Percentiles rank a stretch among this genome's conserved stretches.
These are phyloP conservation scores for Oncorhynchus masou DNA, from an alignment of 2,113 vertebrate genomes.

Conservation along the genomic window DNA sequence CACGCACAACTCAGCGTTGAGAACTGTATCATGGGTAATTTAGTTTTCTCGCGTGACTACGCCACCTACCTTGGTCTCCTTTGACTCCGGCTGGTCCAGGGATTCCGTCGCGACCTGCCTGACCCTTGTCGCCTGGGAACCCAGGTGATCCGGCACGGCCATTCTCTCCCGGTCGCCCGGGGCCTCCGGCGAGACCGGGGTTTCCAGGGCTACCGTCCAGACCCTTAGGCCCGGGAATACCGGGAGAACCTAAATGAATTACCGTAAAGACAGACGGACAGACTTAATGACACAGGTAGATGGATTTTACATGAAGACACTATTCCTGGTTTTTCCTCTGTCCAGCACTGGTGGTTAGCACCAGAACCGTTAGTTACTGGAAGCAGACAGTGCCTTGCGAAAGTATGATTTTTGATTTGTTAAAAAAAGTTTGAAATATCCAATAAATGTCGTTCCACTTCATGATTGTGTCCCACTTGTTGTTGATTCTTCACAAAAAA, in stretches of 20 bases:
- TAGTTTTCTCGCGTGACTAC: neutral
- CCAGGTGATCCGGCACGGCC: slow-evolving; percentile 82
- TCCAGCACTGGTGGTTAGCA: neutral
- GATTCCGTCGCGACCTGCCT: slow-evolving; percentile 92
- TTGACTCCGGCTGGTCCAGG: slow-evolving; percentile 91
- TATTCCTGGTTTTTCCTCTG: too few relatives aligned
- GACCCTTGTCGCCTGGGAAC: slow-evolving; percentile 86
- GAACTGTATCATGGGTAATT: neutral
- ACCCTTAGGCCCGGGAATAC: slow-evolving; percentile 88
- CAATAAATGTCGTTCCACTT: too few relatives aligned
- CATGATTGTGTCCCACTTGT: too few relatives aligned
- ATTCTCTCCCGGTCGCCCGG: slow-evolving; percentile 79
- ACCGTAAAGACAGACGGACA: too few relatives aligned
- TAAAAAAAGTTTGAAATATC: too few relatives aligned
- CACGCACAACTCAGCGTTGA: too few relatives aligned
- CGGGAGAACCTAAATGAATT: slow-evolving; percentile 76
- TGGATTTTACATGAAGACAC: neutral
- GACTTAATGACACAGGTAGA: neutral
- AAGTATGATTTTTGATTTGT: too few relatives aligned
- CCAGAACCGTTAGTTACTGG: slow-evolving; percentile 44
- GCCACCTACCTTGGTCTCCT: slow-evolving; percentile 86
- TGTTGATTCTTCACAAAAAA: too few relatives aligned
- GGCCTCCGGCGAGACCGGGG: slow-evolving; percentile 80
- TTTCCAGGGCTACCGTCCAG: slow-evolving; percentile 81
- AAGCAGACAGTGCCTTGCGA: too few relatives aligned